Conservation (phyloP, 2,797 vertebrate species). For the Takifugu ocellatus region DNA sequence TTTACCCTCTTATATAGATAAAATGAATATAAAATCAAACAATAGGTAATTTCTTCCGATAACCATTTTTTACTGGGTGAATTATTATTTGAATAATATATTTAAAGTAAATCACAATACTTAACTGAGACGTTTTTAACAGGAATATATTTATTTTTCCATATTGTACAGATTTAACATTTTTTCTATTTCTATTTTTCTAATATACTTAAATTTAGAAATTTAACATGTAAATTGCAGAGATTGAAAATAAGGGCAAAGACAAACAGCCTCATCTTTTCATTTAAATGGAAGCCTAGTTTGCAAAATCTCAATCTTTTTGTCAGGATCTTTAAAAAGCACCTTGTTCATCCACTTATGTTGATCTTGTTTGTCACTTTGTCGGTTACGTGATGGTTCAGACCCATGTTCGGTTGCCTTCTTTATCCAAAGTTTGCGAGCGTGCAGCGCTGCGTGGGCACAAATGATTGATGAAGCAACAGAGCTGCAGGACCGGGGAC, state of each 20-base stretch:
- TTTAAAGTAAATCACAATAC: no score
- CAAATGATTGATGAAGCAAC: constrained; percentile 90
- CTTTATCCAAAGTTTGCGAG: no score
- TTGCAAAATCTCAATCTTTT: constrained; percentile 29
- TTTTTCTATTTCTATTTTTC: no score
- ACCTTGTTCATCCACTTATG: constrained; percentile 34
- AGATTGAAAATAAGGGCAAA: no score
- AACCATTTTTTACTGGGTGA: background rate
- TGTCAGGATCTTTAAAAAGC: constrained; percentile 46
- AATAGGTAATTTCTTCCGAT: background rate
- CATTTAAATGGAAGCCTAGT: no score
- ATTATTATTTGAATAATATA: no score
- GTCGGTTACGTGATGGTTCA: constrained; percentile 16
- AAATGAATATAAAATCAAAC: background rate
- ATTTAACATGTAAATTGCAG: no score
- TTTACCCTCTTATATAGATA: background rate
- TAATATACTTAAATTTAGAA: no score
- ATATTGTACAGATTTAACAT: no score
- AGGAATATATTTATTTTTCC: no score
- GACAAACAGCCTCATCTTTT: no score
- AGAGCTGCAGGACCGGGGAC: constrained; percentile 86
- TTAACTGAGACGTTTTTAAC: no score
- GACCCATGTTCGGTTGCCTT: constrained; percentile 2
- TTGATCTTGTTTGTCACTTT: constrained; percentile 31
- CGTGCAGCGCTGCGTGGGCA: background rate